These are phyloP conservation scores for Embidobia sp. DNA, from an alignment of 2,888 invertebrate species.

Conservation along the genomic window DNA sequence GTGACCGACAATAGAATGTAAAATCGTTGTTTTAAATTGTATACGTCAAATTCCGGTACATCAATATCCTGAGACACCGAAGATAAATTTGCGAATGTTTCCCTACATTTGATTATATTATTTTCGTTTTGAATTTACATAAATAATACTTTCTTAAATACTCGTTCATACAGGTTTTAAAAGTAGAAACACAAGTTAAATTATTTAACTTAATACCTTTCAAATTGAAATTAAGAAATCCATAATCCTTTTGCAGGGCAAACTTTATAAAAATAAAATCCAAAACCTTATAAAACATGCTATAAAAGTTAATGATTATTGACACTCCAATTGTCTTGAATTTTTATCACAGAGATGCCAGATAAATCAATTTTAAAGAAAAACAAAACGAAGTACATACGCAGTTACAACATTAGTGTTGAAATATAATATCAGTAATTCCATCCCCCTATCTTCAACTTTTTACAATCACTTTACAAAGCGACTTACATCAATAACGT, in stretches of 20 bases:
- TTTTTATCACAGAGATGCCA: conserved; percentile 54
- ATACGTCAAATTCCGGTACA: background rate
- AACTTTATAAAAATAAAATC: too few species aligned
- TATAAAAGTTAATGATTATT: conserved; percentile 8
- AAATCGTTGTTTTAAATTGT: background rate
- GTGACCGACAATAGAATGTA: background rate
- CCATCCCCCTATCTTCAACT: background rate
- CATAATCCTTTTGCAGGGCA: too few species aligned
- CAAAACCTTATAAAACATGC: background rate
- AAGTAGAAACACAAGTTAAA: background rate
- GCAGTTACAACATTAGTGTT: too few species aligned
- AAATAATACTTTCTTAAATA: conserved; percentile 73
- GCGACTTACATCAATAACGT: conserved; percentile 12
- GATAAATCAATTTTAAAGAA: conserved; percentile 20
- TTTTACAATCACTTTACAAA: conserved; percentile 33
- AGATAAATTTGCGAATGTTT: background rate
- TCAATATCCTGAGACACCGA: conserved; percentile 19
- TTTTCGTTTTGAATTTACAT: conserved; percentile 13
- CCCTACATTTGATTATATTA: conserved; percentile 14
- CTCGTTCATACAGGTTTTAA: conserved; percentile 48
- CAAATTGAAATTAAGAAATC: too few species aligned
- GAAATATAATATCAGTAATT: conserved; percentile 10
- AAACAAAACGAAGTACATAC: conserved; percentile 11
- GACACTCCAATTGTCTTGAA: background rate
- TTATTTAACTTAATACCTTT: too few species aligned